Conservation (phyloP, 2,888 invertebrate species). For the Ganaspis brasiliensis region DNA sequence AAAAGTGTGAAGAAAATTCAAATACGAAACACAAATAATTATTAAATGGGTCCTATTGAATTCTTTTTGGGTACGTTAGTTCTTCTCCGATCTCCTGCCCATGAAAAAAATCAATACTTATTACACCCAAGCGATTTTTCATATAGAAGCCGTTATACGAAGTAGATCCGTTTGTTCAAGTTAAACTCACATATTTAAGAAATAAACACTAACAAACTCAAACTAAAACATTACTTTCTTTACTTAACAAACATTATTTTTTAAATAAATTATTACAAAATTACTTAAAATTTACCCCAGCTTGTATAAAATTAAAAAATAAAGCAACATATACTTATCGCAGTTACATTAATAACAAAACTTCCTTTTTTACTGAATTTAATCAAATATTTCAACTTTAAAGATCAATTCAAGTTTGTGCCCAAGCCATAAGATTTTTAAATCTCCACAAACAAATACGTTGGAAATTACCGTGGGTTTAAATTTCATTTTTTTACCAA, state of each 20-base stretch:
- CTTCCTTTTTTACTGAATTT: too few relatives aligned
- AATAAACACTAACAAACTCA: neutral
- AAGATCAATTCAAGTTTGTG: too few relatives aligned
- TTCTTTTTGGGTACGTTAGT: neutral
- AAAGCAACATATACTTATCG: too few relatives aligned
- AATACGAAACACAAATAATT: neutral
- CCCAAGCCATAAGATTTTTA: too few relatives aligned
- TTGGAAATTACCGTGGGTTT: too few relatives aligned
- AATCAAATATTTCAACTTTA: too few relatives aligned
- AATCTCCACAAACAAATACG: too few relatives aligned
- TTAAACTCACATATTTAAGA: neutral
- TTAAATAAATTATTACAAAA: neutral
- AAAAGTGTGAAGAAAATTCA: too few relatives aligned
- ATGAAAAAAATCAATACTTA: conserved; percentile 22
- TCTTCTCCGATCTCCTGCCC: neutral
- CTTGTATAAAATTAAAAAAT: too few relatives aligned
- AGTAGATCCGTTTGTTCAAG: neutral
- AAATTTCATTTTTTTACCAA: too few relatives aligned
- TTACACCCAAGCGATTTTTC: neutral
- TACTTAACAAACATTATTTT: neutral
- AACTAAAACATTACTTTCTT: neutral
- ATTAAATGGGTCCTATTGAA: neutral
- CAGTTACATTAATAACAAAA: too few relatives aligned
- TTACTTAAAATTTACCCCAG: too few relatives aligned
- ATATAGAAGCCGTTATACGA: neutral